Conservation (phyloP, 2,113 vertebrate species). For the Ariopsis seemanni region DNA sequence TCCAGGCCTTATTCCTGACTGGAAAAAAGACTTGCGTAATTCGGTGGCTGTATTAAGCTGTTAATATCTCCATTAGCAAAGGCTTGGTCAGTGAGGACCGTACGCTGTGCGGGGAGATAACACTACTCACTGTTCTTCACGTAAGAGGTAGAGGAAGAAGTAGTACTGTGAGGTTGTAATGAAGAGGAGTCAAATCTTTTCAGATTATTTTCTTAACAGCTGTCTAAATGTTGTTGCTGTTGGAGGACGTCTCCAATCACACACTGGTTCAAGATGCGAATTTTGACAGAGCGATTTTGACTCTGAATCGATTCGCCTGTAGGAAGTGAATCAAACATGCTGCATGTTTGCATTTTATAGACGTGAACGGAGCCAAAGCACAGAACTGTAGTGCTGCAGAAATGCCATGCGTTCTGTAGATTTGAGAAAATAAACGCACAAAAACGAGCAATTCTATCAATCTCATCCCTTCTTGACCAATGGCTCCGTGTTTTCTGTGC, state of each 20-base stretch:
- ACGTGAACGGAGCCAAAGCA: neutral
- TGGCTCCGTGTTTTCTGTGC: neutral
- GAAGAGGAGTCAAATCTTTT: neutral
- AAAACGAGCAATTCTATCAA: too few relatives aligned
- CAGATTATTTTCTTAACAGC: neutral
- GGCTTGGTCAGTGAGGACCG: neutral
- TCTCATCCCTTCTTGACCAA: neutral
- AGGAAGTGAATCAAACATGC: neutral
- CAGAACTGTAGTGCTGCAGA: neutral
- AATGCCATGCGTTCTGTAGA: neutral
- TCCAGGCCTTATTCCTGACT: slow-evolving; percentile 6
- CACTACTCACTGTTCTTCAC: neutral
- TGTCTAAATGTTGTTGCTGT: neutral
- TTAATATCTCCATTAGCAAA: slow-evolving; percentile 1
- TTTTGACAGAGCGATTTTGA: neutral
- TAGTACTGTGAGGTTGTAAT: neutral
- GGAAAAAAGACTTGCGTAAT: slow-evolving; percentile 5
- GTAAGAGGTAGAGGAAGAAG: too few relatives aligned
- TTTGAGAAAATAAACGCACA: neutral
- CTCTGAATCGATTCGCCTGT: neutral
- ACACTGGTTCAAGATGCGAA: neutral
- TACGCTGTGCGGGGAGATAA: neutral
- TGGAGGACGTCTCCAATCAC: neutral
- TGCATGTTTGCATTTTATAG: neutral
- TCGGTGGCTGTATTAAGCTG: neutral